Evolutionary conservation across 1,140 invertebrate species (phyloP), one percentile per base, ranked within the genome.

Genomic region (Drosophila cardini): DNA sequence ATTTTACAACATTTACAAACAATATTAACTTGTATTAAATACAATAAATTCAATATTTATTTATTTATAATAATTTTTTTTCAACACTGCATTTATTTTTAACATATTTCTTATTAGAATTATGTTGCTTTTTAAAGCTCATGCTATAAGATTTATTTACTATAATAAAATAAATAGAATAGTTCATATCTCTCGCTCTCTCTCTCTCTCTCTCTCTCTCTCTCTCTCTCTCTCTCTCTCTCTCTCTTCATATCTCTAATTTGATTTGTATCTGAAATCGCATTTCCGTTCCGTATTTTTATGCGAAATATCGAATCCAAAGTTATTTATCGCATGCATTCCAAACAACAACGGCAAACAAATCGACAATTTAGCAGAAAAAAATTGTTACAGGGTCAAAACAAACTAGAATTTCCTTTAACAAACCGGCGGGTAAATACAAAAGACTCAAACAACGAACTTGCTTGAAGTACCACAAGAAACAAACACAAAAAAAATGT

Each of bases 371-470:
- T 57, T 43, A 52, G 46, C 72, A 57, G 48, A 34, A 26, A 62
- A 89, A 78, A 87, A 84, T 72, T 84, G 83, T 87, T 87, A 89
- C 83, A 87, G 84, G 83, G 83, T 89, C 80, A 89, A 45, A 60
- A 21, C 56, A 61, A 71, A 84, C 61, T 80, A 89, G 84, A 78
- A 87, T 87, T 89, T 87, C 83, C 84, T 74, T 80, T 83, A 78
- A 58, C 42, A 65, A 48, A 36, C 45, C 55, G 67, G 16, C 34
- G 43, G 43, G 46, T 62, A 77, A 68, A 69, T 65, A 87, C 76
- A 83, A 90, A 90, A 90, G 83, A 84, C 87, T 83, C 69, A 80
- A 78, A 63, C 74, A 90, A 58, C 82, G 87, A 90, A 90, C 86
- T 90, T 76, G 86, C 72, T 34, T 46, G 42, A 48, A 45, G 34